Evolutionary conservation across 2,113 vertebrate genomes (phyloP), one percentile per base, ranked within the genome.

Genomic region (Heterotis niloticus): DNA sequence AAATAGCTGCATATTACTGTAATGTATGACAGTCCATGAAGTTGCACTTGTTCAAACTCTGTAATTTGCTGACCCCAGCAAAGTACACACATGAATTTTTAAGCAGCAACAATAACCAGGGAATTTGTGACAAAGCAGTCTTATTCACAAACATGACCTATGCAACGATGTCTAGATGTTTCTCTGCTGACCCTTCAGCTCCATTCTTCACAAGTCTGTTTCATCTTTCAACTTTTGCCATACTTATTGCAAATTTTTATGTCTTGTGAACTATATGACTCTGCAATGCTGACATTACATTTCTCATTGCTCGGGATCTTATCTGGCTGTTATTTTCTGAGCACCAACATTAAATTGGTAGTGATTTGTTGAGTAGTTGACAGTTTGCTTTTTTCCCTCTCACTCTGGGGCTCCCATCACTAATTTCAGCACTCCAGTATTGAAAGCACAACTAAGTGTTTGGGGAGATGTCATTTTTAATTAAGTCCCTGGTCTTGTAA

Each of bases 381-480:
- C 89, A 91, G 88, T 88, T 90, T 91, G 85, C 89, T 87, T 91
- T 90, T n/a, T 90, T 89, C 79, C 82, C 81, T 86, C 83, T 86
- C 79, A 81, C 87, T 91, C 90, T 85, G 82, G 90, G 87, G 85
- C 77, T 89, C 88, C 88, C 84, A 82, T 90, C 86, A 86, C 86
- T 92, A 90, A 91, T 91, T 92, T 90, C 89, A 90, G 87, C 88
- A 89, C 86, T 86, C 87, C 88, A 85, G 84, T 81, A 85, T 88
- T 83, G 84, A 86, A 91, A 87, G 86, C 83, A 67, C 76, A 84
- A 79, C 85, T 75, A 73, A 83, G 82, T 91, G 90, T 93, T 90
- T 89, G 84, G 90, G 91, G 90, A 92, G 92, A 93, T 93, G 90
- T 91, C 89, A 92, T 92, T 93, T 92, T 93, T 92, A 93, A 93